Percentiles rank a stretch among this genome's conserved stretches.
Evolutionary conservation across 2,113 vertebrate species (phyloP).

Genomic region (Poeciliopsis retropinna): DNA sequence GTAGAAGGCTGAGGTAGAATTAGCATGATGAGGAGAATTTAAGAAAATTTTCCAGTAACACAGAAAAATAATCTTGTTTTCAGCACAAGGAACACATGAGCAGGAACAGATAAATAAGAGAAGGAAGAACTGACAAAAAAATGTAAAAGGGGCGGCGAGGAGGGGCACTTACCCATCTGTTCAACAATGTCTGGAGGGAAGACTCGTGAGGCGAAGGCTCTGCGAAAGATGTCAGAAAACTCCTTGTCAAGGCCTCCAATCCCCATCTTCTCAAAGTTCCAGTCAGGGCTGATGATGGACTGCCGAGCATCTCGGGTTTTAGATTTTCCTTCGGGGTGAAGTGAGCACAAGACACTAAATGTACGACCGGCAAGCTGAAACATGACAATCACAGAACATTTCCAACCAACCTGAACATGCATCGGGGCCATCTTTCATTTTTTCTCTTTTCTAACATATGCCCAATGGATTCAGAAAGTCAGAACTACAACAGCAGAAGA

Average conservation of each 20-base stretch:
- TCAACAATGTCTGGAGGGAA: constrained; percentile 98
- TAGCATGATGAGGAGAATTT: too few species aligned
- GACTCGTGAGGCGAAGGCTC: constrained; percentile 96
- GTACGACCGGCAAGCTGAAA: not conserved
- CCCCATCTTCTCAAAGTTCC: constrained; percentile 99
- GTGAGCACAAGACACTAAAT: not conserved
- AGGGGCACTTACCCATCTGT: constrained; percentile 90
- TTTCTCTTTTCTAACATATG: not conserved
- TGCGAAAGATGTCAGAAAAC: constrained; percentile 95
- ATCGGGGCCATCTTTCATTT: not conserved
- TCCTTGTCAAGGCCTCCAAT: constrained; percentile 97
- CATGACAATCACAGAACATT: not conserved
- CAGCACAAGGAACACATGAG: not conserved
- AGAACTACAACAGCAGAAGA: not conserved
- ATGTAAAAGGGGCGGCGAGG: too few species aligned
- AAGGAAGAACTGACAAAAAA: not conserved
- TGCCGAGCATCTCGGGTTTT: constrained; percentile 93
- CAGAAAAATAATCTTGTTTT: not conserved
- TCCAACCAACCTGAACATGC: not conserved
- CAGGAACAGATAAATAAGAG: constrained; percentile 18
- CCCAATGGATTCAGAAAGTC: not conserved
- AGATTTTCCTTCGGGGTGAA: constrained; percentile 84
- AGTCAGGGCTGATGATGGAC: constrained; percentile 98
- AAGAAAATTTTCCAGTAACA: not conserved
- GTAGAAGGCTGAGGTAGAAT: not conserved